Base-by-base conservation (phyloP, 2,888 invertebrate genomes). In the Coenonympha glycerion region DNA sequence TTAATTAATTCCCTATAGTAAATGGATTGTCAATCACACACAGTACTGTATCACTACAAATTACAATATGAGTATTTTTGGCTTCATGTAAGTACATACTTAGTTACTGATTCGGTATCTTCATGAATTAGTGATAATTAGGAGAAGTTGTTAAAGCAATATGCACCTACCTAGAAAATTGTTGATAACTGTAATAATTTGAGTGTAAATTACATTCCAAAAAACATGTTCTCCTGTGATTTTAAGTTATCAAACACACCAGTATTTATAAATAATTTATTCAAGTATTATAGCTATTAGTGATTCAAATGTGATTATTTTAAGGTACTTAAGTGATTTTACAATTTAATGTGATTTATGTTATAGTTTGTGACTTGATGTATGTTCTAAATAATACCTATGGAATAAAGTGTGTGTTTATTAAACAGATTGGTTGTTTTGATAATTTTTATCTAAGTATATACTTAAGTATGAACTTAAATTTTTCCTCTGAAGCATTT, bases 201-300 rank as follows among this genome's bases (percentile, higher is more conserved):
- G 13, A 6, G 2, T 3, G 24, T 13, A 48, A 39, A 57, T 52
- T 45, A 50, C 60, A 54, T 59, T 54, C 57, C 53, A 55, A 61
- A 63, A 67, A 64, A 56, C 47, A 21, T 8, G 13, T 28, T 39
- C 37, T 45, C 22, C 48, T 54, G 56, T 54, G 56, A 54, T 56
- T 49, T 51, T 36, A 6, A 40, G 16, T 49, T 40, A 41, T 53
- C 53, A 49, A 56, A 65, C 61, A 49, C 57, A 65, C 61, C 64
- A 69, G 65, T 72, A 68, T 71, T 68, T 49, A 55, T 52, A 18
- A 28, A 22, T 45, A n/a, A 49, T 57, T 44, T 46, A 45, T 41
- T 53, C 8, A 39, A 39, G 39, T 28, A 18, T 30, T 45, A 50
- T 46, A 49, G 37, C 42, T 47, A 44, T n/a, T n/a, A 52, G 57